Conservation (phyloP, 2,888 invertebrate species). For the Erebia aethiops region DNA sequence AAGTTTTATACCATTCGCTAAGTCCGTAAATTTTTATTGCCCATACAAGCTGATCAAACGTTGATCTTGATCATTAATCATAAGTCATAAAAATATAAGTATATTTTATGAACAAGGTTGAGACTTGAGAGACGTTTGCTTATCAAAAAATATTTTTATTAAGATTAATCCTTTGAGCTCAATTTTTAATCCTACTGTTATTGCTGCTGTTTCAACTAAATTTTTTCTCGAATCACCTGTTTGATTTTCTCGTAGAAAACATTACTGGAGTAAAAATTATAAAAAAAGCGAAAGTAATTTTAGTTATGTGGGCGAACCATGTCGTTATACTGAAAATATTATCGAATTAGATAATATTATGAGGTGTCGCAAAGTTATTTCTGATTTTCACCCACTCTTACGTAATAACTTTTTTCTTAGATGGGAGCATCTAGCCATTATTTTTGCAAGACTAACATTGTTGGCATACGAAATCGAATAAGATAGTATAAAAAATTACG, state of each 20-base stretch:
- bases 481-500: slow-evolving; percentile 32
- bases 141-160: not conserved
- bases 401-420: slow-evolving; percentile 34
- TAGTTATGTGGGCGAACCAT: slow-evolving; percentile 22
- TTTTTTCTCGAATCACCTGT: not conserved
- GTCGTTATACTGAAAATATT: slow-evolving; percentile 22
- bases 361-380: slow-evolving; percentile 25
- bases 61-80: not conserved
- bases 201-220: not conserved
- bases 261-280: not conserved
- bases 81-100: slow-evolving; percentile 5
- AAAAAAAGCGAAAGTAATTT: slow-evolving; percentile 13
- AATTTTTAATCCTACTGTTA: not conserved
- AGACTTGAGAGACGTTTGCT: not conserved
- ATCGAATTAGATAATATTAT: slow-evolving; percentile 26
- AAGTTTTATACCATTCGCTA: not conserved
- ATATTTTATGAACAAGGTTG: not conserved
- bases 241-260: not conserved
- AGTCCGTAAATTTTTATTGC: slow-evolving; percentile 15
- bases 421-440: slow-evolving; percentile 31
- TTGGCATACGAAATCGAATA: slow-evolving; percentile 43
- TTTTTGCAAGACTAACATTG: slow-evolving; percentile 37
- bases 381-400: slow-evolving; percentile 31
- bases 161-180: not conserved
- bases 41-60: slow-evolving; percentile 5